Conservation (phyloP, 2,888 invertebrate species). For the Gymnocheta viridis region DNA sequence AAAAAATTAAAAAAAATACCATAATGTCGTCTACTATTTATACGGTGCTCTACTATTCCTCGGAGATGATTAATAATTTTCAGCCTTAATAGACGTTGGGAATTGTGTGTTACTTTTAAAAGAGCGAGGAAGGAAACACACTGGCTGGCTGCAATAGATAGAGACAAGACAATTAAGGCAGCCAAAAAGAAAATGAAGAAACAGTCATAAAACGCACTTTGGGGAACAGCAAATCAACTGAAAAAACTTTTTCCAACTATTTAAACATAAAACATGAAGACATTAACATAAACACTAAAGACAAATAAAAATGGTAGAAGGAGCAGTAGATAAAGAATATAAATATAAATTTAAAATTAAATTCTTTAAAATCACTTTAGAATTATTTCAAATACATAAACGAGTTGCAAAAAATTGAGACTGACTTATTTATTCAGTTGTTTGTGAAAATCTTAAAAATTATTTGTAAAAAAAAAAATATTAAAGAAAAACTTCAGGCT, state of each 20-base stretch:
- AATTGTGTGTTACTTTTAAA: not conserved
- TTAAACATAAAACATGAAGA: conserved; percentile 1
- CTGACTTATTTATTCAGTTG: too few relatives aligned
- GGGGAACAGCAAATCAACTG: conserved; percentile 60
- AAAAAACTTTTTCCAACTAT: conserved; percentile 39
- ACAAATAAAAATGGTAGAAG: not conserved
- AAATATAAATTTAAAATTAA: not conserved
- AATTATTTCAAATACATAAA: not conserved
- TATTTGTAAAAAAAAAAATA: too few relatives aligned
- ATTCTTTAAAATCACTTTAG: not conserved
- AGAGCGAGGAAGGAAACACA: too few relatives aligned
- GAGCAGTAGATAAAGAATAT: not conserved
- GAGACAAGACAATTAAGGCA: conserved; percentile 30
- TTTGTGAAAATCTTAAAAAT: too few relatives aligned
- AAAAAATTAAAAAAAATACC: not conserved
- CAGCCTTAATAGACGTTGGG: conserved; percentile 21
- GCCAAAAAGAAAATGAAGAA: not conserved
- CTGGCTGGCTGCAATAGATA: not conserved
- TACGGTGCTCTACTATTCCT: conserved; percentile 4
- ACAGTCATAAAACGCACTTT: conserved; percentile 43
- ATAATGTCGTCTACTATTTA: not conserved
- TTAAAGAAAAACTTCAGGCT: too few relatives aligned
- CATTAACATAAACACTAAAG: not conserved
- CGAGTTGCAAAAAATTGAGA: not conserved
- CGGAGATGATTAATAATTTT: conserved; percentile 51